phyloP scores from a whole-genome alignment of 2,888 invertebrate genomes.

The Heterodera filipjevi region DNA sequence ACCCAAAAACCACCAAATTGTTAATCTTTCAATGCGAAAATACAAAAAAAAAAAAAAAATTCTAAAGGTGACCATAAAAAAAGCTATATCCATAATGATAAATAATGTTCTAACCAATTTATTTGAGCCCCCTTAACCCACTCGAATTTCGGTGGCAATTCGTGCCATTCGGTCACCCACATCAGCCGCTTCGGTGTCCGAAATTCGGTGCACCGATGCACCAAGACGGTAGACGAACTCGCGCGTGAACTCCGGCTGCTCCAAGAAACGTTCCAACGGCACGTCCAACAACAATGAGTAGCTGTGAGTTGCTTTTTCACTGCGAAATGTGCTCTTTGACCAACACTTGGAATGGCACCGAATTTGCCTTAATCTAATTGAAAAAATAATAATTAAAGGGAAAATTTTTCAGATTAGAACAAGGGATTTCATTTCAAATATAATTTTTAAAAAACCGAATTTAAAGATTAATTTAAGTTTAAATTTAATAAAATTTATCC shows the following conservation, averaged over 20 bases:
- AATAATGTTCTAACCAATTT: no score
- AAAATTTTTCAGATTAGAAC: not conserved
- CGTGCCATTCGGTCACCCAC: not conserved
- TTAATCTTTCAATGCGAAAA: no score
- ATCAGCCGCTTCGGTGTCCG: constrained; percentile 6
- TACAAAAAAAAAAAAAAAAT: no score
- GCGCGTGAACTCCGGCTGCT: constrained; percentile 34
- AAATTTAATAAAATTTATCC: no score
- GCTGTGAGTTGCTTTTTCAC: constrained; percentile 35
- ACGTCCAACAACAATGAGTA: constrained; percentile 37
- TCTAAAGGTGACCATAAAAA: no score
- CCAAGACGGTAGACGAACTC: constrained; percentile 38
- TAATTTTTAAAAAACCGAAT: no score
- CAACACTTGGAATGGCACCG: constrained; percentile 38
- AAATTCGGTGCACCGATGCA: constrained; percentile 26
- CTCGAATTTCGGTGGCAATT: constrained; percentile 9
- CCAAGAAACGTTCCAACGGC: constrained; percentile 34
- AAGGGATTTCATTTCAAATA: no score
- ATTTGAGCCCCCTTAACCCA: not conserved
- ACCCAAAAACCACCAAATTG: no score
- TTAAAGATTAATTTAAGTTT: no score
- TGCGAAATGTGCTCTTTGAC: constrained; percentile 33
- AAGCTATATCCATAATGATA: no score
- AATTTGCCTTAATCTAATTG: constrained; percentile 32
- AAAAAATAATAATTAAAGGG: not conserved